Base-by-base conservation (phyloP, 2,888 invertebrate species). In the Sinohyriopsis cumingii region DNA sequence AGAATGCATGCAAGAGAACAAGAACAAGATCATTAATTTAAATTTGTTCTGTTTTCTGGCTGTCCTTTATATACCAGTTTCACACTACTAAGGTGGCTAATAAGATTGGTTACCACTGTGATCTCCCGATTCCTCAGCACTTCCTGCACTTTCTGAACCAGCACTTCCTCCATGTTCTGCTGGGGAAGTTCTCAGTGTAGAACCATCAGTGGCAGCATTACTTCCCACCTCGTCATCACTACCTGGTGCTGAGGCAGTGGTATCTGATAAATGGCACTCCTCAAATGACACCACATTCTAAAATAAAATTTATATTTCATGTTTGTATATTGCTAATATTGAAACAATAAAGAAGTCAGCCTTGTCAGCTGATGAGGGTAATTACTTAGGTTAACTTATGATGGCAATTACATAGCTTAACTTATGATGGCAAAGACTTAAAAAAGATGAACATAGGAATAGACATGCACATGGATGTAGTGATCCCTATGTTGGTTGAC, bases 121-220 rank as follows among this genome's bases (percentile, higher is more conserved):
- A 84, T 93, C 93, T n/a, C 96, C 96, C 63, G 90, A 96, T 87
- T 97, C 97, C 45, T 95, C 95, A 53, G 95, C 96, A 86, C 96
- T 96, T 71, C 95, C 96, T 55, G 96, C 96, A 90, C 96, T 96
- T 88, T 97, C 97, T 18, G 89, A 88, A 3, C 88, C 89, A 6
- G 68, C 82, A 75, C 82, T 81, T 25, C 89, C 88, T 33, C 84
- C 89, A 82, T 94, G 95, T 87, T 95, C 95, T 0, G 94, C 94
- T 2, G 95, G 95, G 0, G 95, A 95, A 5, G 95, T 95, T 69
- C 96, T 93, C 74, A 97, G 92, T 0, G 97, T 97, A 64, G 96
- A 96, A 69, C 97, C 97, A 90, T 97, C 97, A 0, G 96, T 97
- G 1, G 97, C 97, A 15, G 96, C 97, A 55, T 96, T 97, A 79